Conservation (phyloP, 2,888 invertebrate species). For the Ischnus inquisitorius region DNA sequence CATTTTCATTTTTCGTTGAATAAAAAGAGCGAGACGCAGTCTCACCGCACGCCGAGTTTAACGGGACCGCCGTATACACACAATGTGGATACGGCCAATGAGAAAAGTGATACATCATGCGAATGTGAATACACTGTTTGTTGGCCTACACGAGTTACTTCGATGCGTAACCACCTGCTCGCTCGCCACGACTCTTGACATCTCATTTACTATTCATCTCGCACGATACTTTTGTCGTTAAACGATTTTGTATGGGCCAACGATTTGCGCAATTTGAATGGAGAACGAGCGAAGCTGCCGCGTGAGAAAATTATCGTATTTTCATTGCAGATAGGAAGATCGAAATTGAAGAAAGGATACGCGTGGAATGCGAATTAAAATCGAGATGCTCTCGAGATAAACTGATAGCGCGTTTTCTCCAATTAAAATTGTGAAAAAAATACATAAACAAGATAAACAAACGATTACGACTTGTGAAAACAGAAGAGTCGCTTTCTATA, state of each 20-base stretch:
- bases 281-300: neutral
- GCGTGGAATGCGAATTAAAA: too few relatives aligned
- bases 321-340: neutral
- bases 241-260: conserved; percentile 52
- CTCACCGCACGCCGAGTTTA: conserved; percentile 73
- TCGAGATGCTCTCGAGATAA: too few relatives aligned
- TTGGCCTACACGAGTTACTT: conserved; percentile 54
- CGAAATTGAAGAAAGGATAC: too few relatives aligned
- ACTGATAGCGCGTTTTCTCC: too few relatives aligned
- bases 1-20: conserved; percentile 81
- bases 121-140: conserved; percentile 69
- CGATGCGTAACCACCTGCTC: conserved; percentile 78
- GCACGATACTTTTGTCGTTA: conserved; percentile 46
- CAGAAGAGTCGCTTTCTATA: too few relatives aligned
- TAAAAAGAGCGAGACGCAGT: conserved; percentile 69
- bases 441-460: too few relatives aligned
- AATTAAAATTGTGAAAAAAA: neutral
- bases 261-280: conserved; percentile 3
- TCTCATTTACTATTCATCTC: conserved; percentile 66
- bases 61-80: conserved; percentile 72
- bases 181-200: conserved; percentile 58
- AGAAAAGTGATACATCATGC: conserved; percentile 83
- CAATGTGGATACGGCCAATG: conserved; percentile 76
- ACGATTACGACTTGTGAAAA: too few relatives aligned
- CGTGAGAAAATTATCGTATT: neutral